Base-by-base conservation (phyloP, 1,140 invertebrate species). In the Bombus affinis region DNA sequence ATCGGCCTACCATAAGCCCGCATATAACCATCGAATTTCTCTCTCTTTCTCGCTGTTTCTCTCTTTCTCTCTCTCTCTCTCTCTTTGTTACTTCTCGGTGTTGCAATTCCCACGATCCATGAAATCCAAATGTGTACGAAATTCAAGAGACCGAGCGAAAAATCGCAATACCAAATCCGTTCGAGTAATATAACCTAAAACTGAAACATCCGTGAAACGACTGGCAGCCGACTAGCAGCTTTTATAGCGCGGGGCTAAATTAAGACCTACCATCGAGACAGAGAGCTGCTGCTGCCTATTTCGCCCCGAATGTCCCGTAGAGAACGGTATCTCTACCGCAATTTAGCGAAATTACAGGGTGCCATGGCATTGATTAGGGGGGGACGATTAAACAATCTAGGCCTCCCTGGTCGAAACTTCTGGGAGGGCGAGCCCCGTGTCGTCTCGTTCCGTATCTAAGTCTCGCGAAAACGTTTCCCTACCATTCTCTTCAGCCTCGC, bases 331-430 rank as follows among this genome's bases (percentile, higher is more conserved):
- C 88, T 89, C 92, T 91, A 85, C 86, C 89, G 91, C 93, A 94
- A 94, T 94, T 94, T 94, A 91, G 89, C 89, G 42, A 93, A 93
- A 94, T 94, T 94, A 93, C 91, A 93, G 93, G 92, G 90, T 93
- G 91, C 90, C 88, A 22, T 73, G 88, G 91, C 93, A 94, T 94
- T 94, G 93, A 94, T 94, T 94, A 93, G 90, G 86, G 76, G 87
- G 86, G 76, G 85, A 86, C 88, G 93, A 94, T 94, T 93, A 93
- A 94, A 94, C 92, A 94, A 94, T 94, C 94, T 93, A 93, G 94
- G 90, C 92, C 93, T 94, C 93, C 93, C 92, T 94, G 91, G 90
- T 94, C 88, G 91, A 93, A 72, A 93, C 93, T 94, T 93, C 93
- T 94, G 94, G 94, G 93, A 94, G 94, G 94, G 92, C 92, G 77